Base-by-base conservation (phyloP, 2,113 vertebrate species). In the Dicrurus megarhynchus region DNA sequence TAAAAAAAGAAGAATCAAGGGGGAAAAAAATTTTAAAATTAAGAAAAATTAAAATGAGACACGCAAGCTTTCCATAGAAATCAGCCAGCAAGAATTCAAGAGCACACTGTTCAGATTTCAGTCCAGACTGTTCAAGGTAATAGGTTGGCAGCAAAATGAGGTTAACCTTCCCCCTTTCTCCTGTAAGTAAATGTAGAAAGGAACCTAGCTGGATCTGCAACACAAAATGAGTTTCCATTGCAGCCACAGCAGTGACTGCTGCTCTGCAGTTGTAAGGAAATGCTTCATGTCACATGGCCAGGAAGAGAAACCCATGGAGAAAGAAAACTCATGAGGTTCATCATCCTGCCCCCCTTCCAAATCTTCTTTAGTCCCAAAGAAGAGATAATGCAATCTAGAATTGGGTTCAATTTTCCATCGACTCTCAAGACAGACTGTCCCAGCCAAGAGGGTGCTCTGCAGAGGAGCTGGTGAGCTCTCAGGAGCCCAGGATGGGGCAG, bases 21-120 rank as follows among this genome's bases (percentile, higher is more conserved):
- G 35, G n/a, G 8, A 19, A 75, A 39, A 49, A 39, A 81, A 79
- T 50, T 11, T 18, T 6, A 5, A 4, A 88, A 75, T 27, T 11
- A 88, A 94, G 35, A 80, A 89, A 95, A 92, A 85, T 77, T 93
- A 74, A 90, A 87, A 70, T 33, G 28, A 92, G 60, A 69, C 59
- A 80, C 27, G 27, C 49, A 87, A 61, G 63, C 28, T 93, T 28
- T 82, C 50, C 87, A 73, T 18, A 93, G 59, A 93, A 94, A 84
- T 52, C 77, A 81, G 53, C 56, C 71, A 86, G 44, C 52, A 81
- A 70, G 63, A 87, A 89, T 63, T 81, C 71, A 88, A 64, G 15
- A 46, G 47, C 59, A 88, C 24, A 15, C 28, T 57, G 50, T 65
- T 84, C 83, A 70, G 68, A 70, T 86, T 93, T 78, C 57, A 52